Base-by-base conservation (phyloP, 1,140 invertebrate species). In the Antheraea mylitta region DNA sequence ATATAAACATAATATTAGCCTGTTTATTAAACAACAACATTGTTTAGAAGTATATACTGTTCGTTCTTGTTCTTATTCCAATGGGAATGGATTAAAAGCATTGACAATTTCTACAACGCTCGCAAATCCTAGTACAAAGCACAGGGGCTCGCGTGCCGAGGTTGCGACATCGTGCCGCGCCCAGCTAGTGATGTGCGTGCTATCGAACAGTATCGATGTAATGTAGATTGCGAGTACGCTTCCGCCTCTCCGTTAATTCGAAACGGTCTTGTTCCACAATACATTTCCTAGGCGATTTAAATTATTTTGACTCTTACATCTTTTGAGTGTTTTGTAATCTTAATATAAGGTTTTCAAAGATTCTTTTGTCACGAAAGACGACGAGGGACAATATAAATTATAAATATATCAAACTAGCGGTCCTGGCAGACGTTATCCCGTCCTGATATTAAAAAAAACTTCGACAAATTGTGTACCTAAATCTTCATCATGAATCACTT, bases 161-260 rank as follows among this genome's bases (percentile, higher is more conserved):
- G 76, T 90, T 88, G 81, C 85, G 83, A 88, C 83, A 87, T 72
- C 73, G 70, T 22, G 77, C 86, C 86, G 86, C 87, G 80, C 87
- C 86, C 81, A 82, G 66, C 71, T 69, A 89, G 82, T 82, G 86
- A 86, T 70, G 85, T 85, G 82, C 83, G 70, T 79, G 75, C 72
- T 72, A 53, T 73, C 71, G 66, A 66, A 70, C 71, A 63, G 76
- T 81, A 75, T 78, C 77, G 80, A 81, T 77, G 59, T 66, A 65
- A 68, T 74, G 70, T 68, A 66, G 58, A 68, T 68, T 58, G 58
- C 66, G 53, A 59, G 4, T 60, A 48, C 18, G 60, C 66, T 53
- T 64, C 61, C 67, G 71, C 69, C 75, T 58, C 69, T 13, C 48
- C 13, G 59, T 59, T 45, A 45, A 70, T 74, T 71, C 18, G 72